phyloP scores from a whole-genome alignment of 2,113 vertebrate genomes.

The Microtus pennsylvanicus region DNA sequence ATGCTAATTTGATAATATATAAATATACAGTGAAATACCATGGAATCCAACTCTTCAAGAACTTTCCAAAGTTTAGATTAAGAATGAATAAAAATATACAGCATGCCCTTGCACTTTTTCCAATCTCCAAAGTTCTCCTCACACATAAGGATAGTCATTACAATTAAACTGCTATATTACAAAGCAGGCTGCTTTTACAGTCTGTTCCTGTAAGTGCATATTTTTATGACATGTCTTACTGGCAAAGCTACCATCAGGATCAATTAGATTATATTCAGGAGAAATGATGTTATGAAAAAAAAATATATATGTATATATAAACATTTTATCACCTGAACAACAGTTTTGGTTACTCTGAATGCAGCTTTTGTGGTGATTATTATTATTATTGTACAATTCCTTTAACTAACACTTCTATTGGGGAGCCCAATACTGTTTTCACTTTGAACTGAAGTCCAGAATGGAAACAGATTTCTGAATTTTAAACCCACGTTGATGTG shows the following conservation, averaged over 20 bases:
- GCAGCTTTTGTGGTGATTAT: neutral
- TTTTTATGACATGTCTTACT: constrained; percentile 10
- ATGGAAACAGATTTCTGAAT: neutral
- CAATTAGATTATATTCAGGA: neutral
- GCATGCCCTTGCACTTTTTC: neutral
- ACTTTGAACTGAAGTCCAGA: neutral
- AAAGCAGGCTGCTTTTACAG: constrained; percentile 36
- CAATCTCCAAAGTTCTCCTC: constrained; percentile 18
- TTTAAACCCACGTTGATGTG: neutral
- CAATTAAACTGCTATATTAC: neutral
- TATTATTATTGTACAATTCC: neutral
- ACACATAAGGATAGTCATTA: neutral
- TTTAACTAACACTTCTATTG: neutral
- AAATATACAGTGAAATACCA: neutral
- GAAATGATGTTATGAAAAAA: neutral
- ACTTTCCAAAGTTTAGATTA: constrained; percentile 21
- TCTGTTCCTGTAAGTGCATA: neutral
- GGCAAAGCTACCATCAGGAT: neutral
- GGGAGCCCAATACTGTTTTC: neutral
- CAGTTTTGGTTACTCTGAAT: neutral
- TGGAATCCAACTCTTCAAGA: neutral
- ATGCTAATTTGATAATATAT: neutral
- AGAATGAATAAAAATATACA: neutral
- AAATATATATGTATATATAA: neutral
- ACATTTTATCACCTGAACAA: neutral